These are phyloP conservation scores for Galleria mellonella DNA, from an alignment of 1,140 invertebrate genomes.

Conservation along the genomic window DNA sequence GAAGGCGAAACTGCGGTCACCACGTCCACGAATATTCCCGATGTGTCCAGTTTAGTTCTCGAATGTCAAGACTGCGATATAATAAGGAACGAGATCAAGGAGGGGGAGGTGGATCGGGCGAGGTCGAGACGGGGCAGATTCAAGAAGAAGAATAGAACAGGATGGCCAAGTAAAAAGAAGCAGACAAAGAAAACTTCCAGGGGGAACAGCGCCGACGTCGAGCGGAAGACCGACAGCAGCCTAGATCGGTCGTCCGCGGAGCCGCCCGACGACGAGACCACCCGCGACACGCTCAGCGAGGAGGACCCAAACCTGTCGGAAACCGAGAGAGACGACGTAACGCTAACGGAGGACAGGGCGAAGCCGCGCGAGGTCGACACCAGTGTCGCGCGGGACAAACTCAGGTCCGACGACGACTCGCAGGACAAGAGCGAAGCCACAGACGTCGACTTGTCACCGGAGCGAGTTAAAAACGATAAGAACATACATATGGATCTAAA, in stretches of 20 bases:
- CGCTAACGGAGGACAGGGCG: constrained; percentile 12
- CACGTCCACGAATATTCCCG: constrained; percentile 38
- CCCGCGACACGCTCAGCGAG: constrained; percentile 41
- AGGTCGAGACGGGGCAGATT: constrained; percentile 47
- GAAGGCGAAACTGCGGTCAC: constrained; percentile 40
- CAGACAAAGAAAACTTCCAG: constrained; percentile 39
- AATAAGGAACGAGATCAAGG: constrained; percentile 57
- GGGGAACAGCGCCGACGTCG: constrained; percentile 37
- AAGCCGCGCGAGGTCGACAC: constrained; percentile 19
- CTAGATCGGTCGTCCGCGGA: constrained; percentile 46
- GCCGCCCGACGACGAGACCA: constrained; percentile 38
- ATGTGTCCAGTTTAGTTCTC: constrained; percentile 55
- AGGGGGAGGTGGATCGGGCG: constrained; percentile 16
- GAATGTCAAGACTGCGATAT: constrained; percentile 60
- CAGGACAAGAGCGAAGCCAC: constrained; percentile 7
- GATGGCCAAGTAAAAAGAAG: constrained; percentile 68
- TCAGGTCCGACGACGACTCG: constrained; percentile 8
- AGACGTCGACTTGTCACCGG: constrained; percentile 10
- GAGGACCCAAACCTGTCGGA: constrained; percentile 39
- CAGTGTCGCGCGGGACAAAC: constrained; percentile 6
- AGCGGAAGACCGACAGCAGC: constrained; percentile 37
- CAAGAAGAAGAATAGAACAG: constrained; percentile 71
- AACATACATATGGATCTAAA: constrained; percentile 17
- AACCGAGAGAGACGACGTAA: constrained; percentile 29
- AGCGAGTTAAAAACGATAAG: too few species aligned